A percentile compares a stretch with the other conserved stretches of the same genome.
Conservation (phyloP, 2,888 invertebrate species). For the Eledone cirrhosa region DNA sequence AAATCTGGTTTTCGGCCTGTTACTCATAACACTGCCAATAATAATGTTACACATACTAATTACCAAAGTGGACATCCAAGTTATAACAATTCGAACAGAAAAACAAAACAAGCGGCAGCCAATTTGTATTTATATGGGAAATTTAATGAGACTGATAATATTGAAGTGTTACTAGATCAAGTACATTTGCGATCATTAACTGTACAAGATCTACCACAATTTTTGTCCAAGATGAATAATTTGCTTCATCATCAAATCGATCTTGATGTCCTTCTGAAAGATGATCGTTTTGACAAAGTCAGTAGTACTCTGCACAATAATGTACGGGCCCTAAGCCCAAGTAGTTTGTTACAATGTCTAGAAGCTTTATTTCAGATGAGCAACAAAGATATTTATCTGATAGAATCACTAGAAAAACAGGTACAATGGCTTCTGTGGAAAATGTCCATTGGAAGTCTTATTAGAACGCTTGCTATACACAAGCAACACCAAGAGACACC, state of each 20-base stretch:
- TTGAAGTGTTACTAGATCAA: constrained; percentile 5
- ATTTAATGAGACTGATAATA: neutral
- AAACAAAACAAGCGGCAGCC: neutral
- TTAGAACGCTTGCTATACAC: constrained; percentile 32
- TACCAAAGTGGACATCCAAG: neutral
- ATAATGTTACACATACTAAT: neutral
- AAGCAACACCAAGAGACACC: constrained; percentile 33
- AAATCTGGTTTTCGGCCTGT: constrained; percentile 1
- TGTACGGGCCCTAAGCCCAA: constrained; percentile 30
- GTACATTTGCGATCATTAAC: constrained; percentile 1
- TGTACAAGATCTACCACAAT: constrained; percentile 12
- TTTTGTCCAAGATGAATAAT: constrained; percentile 18
- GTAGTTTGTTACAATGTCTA: constrained; percentile 30
- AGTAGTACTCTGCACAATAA: constrained; percentile 29
- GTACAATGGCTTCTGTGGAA: constrained; percentile 34
- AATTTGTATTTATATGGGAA: constrained; percentile 7
- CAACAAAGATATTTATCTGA: constrained; percentile 31
- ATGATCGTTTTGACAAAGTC: constrained; percentile 17
- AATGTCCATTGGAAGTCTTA: constrained; percentile 28
- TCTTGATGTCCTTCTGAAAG: constrained; percentile 19
- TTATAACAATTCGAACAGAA: neutral
- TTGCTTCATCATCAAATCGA: neutral
- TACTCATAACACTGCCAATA: neutral
- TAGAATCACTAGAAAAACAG: constrained; percentile 35
- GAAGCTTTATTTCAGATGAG: constrained; percentile 31